Base-by-base conservation (phyloP, 2,113 vertebrate genomes). In the Alouatta palliata region DNA sequence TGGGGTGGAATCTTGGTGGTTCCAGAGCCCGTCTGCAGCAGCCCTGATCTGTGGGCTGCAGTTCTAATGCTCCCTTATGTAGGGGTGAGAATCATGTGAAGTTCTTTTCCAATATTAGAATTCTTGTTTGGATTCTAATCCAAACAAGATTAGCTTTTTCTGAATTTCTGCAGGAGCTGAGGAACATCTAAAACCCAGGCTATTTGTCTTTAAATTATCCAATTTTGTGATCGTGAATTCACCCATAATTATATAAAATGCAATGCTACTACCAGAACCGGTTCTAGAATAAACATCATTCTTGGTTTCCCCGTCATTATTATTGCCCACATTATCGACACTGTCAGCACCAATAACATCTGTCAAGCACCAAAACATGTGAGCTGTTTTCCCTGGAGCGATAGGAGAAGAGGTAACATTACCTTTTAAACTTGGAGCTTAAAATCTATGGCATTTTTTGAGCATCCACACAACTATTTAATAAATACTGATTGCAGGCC, bases 1-100 rank as follows among this genome's bases (percentile, higher is more conserved):
- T 40, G 56, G 20, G 6, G 66, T 66, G 70, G 40, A 68, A 40
- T 30, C 64, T 9, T 12, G 9, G 25, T 17, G 7, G 3, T 12
- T 0, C n/a, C 8, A 4, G 52, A 0, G 4, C 56, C 27, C 8
- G 19, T 30, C 10, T 0, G 16, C 5, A 40, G 25, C 8, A 1
- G 82, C 47, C n/a, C 45, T 5, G 1, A 16, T n/a, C 56, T 27
- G 3, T 2, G 61, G 43, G 47, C 6, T 2, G 13, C 0, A 5
- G 0, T 49, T 4, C 8, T 21, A 2, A 13, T 6, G 56, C 25
- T 68, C 20, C n/a, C 61, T 54, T 64, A 61, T 16, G 21, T 49
- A 61, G 35, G 6, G 2, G 0, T 40, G 54, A 43, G 13, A 10
- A 32, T 45, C 14, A 40, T 0, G 0, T 0, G 19, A n/a, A 40